Conservation (phyloP, 2,888 invertebrate genomes). For the Hydrotaea cyrtoneurina region DNA sequence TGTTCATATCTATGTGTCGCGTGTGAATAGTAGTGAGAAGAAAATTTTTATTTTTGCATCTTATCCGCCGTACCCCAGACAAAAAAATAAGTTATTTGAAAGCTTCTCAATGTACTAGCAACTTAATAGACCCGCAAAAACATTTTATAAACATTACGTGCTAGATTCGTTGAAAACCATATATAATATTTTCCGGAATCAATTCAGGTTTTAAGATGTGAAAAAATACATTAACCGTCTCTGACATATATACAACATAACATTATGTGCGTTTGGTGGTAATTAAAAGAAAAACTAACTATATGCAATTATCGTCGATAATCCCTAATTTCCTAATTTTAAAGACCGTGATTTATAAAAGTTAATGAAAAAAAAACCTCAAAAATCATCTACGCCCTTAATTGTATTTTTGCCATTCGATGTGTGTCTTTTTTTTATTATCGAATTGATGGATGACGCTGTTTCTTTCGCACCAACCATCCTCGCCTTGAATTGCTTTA, state of each 20-base stretch:
- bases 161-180: neutral
- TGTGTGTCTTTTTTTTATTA: neutral
- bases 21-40: too few species aligned
- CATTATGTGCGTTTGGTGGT: neutral
- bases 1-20: too few species aligned
- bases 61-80: neutral
- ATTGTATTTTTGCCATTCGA: slow-evolving; percentile 14
- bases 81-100: too few species aligned
- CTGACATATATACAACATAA: neutral
- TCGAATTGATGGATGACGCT: slow-evolving; percentile 11
- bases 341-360: neutral
- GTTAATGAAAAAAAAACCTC: neutral
- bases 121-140: neutral
- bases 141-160: neutral
- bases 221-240: neutral
- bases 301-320: neutral
- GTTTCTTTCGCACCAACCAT: slow-evolving; percentile 39
- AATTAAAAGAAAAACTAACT: neutral
- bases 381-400: slow-evolving; percentile 44
- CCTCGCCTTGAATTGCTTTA: neutral
- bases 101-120: neutral
- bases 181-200: too few species aligned
- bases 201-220: slow-evolving; percentile 5
- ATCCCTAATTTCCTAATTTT: too few species aligned
- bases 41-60: neutral